Evolutionary conservation across 2,113 vertebrate species (phyloP), one percentile per base, ranked within the genome.

Genomic region (Furnarius figulus): DNA sequence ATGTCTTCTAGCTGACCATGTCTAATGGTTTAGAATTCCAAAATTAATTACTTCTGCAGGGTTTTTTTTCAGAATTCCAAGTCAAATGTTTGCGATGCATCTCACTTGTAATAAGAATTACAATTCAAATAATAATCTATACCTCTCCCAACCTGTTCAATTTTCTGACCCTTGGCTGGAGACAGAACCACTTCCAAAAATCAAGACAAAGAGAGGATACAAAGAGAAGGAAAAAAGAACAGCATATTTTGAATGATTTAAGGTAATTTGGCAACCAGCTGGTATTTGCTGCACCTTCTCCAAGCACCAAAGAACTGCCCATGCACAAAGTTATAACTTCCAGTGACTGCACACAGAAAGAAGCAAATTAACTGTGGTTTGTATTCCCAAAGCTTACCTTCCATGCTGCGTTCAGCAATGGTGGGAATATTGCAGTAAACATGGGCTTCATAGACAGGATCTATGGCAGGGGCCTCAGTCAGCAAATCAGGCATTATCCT

Each of bases 381-480:
- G 19, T 27, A 12, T 39, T 63, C 7, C 42, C 62, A 7, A 27
- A 37, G 39, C 97, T 97, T 96, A 99, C 99, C 99, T 98, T 99
- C 99, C 98, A 99, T 99, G 94, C 98, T 99, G 87, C 97, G 99
- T 65, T 99, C 99, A 1, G 98, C 98, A 90, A 97, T 94, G 56
- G 97, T 99, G 16, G 99, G 99, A 47, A 98, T 95, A 66, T 99
- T 99, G 97, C 99, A 99, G 97, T 99, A 99, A 70, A 98, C 90
- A 2, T 96, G 98, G 21, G 99, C 98, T 95, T 99, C 99, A 7
- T 98, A 97, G 37, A 99, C 18, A 0, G 99, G 99, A 95, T 99
- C 98, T 19, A 97, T 96, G 18, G 97, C 97, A 6, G 98, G 98
- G 22, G 98, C 97, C 74, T 99, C 98, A 0, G 98, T 99, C 96